A percentile compares a stretch with the other conserved stretches of the same genome.
These are phyloP conservation scores for Invenusta paracnida DNA, from an alignment of 2,888 invertebrate genomes.

Conservation along the genomic window DNA sequence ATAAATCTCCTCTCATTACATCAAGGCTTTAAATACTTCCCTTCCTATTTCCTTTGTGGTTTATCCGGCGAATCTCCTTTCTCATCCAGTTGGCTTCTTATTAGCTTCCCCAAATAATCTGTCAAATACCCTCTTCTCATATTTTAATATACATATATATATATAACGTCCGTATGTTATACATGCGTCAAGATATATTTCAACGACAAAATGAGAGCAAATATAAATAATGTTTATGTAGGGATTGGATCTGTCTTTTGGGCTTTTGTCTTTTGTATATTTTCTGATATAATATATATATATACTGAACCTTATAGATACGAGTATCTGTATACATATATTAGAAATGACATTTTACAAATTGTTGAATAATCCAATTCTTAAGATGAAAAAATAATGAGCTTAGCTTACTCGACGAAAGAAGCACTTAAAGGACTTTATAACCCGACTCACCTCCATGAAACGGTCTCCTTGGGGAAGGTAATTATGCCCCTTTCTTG, in stretches of 20 bases:
- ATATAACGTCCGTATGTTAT: too few species aligned
- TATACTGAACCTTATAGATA: too few species aligned
- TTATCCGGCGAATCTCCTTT: background rate
- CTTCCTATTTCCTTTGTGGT: background rate
- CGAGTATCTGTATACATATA: too few species aligned
- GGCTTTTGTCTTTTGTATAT: too few species aligned
- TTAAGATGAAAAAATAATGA: conserved; percentile 17
- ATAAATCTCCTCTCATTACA: background rate
- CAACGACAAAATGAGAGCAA: too few species aligned
- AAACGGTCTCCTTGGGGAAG: conserved; percentile 7
- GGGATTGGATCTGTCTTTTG: too few species aligned
- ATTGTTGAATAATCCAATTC: background rate
- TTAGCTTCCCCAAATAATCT: too few species aligned
- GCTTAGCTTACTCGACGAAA: background rate
- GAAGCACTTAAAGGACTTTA: background rate
- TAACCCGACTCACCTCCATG: background rate
- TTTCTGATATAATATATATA: too few species aligned
- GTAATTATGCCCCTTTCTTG: background rate
- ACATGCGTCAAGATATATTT: too few species aligned
- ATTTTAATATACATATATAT: background rate
- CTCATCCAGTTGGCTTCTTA: background rate
- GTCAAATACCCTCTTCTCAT: background rate
- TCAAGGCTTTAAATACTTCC: background rate
- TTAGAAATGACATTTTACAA: too few species aligned
- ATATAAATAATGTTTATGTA: too few species aligned